Evolutionary conservation across 2,888 invertebrate species (phyloP).

Genomic region (Oscheius myriophilus): DNA sequence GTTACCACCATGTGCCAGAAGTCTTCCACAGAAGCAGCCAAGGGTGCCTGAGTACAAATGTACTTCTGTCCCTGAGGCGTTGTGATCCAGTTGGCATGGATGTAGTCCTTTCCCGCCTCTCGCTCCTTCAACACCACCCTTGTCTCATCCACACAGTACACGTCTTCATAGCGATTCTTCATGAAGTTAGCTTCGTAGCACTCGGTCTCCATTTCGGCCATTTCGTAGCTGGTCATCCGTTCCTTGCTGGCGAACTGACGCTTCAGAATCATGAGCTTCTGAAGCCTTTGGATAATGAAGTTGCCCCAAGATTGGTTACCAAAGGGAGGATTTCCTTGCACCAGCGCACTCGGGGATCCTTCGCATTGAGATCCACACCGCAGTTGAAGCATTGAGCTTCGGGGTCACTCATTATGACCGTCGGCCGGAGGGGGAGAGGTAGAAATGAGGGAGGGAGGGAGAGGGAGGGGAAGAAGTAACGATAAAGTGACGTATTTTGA

Average conservation of each 20-base stretch:
- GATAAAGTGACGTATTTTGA: no score
- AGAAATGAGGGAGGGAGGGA: no score
- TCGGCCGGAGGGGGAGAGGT: no score
- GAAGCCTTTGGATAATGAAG: not conserved
- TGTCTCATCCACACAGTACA: slow-evolving; percentile 38
- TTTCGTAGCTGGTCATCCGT: not conserved
- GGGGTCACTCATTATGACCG: no score
- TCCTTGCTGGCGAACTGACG: slow-evolving; percentile 18
- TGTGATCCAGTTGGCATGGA: slow-evolving; percentile 54
- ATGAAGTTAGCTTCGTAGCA: slow-evolving; percentile 13
- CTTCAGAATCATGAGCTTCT: not conserved
- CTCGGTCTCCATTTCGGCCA: not conserved
- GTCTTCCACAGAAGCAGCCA: slow-evolving; percentile 87
- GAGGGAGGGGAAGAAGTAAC: no score
- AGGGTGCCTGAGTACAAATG: slow-evolving; percentile 77
- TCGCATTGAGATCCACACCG: no score
- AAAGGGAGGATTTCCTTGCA: no score
- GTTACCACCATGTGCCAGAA: slow-evolving; percentile 99
- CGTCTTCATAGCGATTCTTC: slow-evolving; percentile 40
- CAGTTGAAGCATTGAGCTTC: no score
- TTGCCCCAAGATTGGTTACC: no score
- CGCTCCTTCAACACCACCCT: slow-evolving; percentile 44
- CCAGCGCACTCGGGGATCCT: no score
- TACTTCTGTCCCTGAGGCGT: slow-evolving; percentile 41
- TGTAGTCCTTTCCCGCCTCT: slow-evolving; percentile 44